Percentiles rank a stretch among this genome's conserved stretches.
Conservation (phyloP, 2,888 invertebrate genomes). For the Thymelicus sylvestris region DNA sequence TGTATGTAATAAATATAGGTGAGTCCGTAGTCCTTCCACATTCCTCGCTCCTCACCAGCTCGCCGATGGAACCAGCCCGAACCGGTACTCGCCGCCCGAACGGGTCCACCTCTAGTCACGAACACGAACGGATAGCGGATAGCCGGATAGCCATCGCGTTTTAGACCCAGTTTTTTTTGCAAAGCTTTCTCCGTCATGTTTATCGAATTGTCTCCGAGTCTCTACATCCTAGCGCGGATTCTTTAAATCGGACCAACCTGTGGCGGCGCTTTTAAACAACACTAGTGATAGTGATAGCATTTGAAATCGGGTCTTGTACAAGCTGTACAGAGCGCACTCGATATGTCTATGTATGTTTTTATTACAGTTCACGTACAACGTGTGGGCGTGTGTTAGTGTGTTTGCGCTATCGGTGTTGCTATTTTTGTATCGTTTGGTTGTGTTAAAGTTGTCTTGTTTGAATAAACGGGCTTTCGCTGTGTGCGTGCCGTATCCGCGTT, state of each 20-base stretch:
- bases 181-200: constrained; percentile 59
- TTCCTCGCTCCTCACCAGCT: constrained; percentile 58
- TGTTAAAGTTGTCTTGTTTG: constrained; percentile 57
- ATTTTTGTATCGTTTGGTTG: constrained; percentile 63
- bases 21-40: constrained; percentile 71
- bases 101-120: constrained; percentile 50
- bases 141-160: constrained; percentile 44
- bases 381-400: constrained; percentile 83
- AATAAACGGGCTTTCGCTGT: constrained; percentile 50
- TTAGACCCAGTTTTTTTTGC: constrained; percentile 58
- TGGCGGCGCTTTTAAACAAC: constrained; percentile 59
- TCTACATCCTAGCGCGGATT: constrained; percentile 37
- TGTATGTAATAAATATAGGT: constrained; percentile 85
- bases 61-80: constrained; percentile 73
- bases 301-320: constrained; percentile 76
- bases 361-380: constrained; percentile 79
- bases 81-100: constrained; percentile 66
- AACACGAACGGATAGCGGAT: constrained; percentile 41
- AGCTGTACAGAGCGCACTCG: constrained; percentile 69
- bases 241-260: constrained; percentile 45
- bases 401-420: constrained; percentile 80
- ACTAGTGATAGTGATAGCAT: constrained; percentile 64
- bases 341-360: constrained; percentile 75
- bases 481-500: constrained; percentile 74
- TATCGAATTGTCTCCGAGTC: constrained; percentile 42